Conservation (phyloP, 2,797 vertebrate species). For the Trichosurus vulpecula region DNA sequence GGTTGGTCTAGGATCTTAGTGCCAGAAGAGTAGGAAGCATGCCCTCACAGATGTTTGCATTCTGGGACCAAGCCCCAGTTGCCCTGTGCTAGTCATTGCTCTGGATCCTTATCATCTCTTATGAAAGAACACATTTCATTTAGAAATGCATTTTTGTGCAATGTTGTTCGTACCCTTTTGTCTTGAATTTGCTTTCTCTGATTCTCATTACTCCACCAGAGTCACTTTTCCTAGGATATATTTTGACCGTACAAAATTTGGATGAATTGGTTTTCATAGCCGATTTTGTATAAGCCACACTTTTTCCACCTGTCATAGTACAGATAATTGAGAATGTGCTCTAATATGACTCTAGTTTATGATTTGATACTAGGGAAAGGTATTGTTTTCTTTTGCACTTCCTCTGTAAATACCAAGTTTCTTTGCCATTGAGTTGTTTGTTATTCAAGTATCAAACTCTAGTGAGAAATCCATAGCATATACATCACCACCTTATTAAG, state of each 20-base stretch:
- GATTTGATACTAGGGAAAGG: neutral
- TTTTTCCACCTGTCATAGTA: slow-evolving; percentile 7
- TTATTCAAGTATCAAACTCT: neutral
- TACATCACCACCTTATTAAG: neutral
- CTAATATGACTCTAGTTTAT: neutral
- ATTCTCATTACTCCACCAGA: neutral
- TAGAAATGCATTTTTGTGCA: slow-evolving; percentile 13
- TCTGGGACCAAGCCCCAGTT: neutral
- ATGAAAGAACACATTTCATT: neutral
- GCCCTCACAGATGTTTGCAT: neutral
- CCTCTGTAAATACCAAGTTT: neutral
- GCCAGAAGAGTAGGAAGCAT: neutral
- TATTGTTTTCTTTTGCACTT: neutral
- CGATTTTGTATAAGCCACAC: neutral
- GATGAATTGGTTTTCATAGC: slow-evolving; percentile 1
- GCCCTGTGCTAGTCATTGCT: neutral
- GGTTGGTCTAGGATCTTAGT: neutral
- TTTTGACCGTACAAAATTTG: neutral
- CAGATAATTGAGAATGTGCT: slow-evolving; percentile 1
- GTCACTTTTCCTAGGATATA: neutral
- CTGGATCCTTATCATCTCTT: slow-evolving; percentile 7
- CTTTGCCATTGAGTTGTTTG: neutral
- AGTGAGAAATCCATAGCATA: neutral
- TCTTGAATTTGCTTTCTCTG: neutral
- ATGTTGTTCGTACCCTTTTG: neutral